Evolutionary conservation across 2,888 invertebrate species (phyloP).

Genomic region (Phorcus lineatus): DNA sequence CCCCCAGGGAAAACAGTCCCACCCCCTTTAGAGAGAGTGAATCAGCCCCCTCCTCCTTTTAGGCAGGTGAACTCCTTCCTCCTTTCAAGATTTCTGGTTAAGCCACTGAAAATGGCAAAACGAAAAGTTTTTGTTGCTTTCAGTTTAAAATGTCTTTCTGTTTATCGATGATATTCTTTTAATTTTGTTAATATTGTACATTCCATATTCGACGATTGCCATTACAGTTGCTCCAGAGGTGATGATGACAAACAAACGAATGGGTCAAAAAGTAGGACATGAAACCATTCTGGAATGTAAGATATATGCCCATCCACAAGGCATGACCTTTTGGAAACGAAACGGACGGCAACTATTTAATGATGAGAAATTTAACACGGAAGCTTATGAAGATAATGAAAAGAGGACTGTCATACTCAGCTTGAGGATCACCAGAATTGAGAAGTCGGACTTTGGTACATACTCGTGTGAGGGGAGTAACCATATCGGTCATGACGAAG

Average conservation of each 20-base stretch:
- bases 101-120: too few relatives aligned
- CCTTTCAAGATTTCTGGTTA: too few relatives aligned
- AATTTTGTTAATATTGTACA: too few relatives aligned
- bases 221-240: conserved; percentile 58
- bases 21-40: too few relatives aligned
- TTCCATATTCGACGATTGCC: neutral
- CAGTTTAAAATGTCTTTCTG: too few relatives aligned
- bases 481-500: conserved; percentile 48
- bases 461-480: conserved; percentile 58
- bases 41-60: too few relatives aligned
- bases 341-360: conserved; percentile 43
- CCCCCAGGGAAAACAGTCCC: too few relatives aligned
- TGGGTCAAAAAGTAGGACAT: conserved; percentile 54
- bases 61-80: too few relatives aligned
- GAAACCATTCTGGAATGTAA: conserved; percentile 64
- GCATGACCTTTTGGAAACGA: conserved; percentile 55
- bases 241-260: conserved; percentile 50
- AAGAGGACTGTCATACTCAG: conserved; percentile 43
- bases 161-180: too few relatives aligned
- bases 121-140: too few relatives aligned
- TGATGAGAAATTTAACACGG: conserved; percentile 42
- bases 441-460: conserved; percentile 51
- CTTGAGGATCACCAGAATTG: conserved; percentile 52
- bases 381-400: conserved; percentile 39
- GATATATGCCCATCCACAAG: conserved; percentile 61